phyloP scores from a whole-genome alignment of 92 coral and sea anemone genomes.

The Plumapathes pennacea region DNA sequence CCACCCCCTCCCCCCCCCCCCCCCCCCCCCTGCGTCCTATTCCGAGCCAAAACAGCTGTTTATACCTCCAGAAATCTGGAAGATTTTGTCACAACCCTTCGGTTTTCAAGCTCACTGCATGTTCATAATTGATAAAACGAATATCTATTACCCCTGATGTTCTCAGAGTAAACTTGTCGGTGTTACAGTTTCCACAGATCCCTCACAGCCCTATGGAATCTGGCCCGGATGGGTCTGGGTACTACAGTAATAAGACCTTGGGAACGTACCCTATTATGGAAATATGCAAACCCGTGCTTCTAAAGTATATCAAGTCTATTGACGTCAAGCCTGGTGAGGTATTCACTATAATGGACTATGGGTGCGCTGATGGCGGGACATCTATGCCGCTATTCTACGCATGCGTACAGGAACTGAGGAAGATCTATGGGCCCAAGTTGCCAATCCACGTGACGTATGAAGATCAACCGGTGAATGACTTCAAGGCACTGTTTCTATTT shows the following conservation, averaged over 20 bases:
- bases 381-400: slow-evolving; percentile 73
- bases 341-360: slow-evolving; percentile 68
- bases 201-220: slow-evolving; percentile 51
- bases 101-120: too few relatives aligned
- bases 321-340: slow-evolving; percentile 12
- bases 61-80: too few relatives aligned
- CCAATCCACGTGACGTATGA: slow-evolving; percentile 72
- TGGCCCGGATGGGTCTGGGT: slow-evolving; percentile 72
- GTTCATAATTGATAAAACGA: too few relatives aligned
- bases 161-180: too few relatives aligned
- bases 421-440: slow-evolving; percentile 51
- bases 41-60: too few relatives aligned
- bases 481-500: slow-evolving; percentile 70
- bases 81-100: too few relatives aligned
- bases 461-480: slow-evolving; percentile 84
- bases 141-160: too few relatives aligned
- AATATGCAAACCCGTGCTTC: slow-evolving; percentile 47
- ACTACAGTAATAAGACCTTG: slow-evolving; percentile 69
- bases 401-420: slow-evolving; percentile 64
- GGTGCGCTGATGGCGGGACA: slow-evolving; percentile 79
- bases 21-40: too few relatives aligned
- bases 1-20: too few relatives aligned
- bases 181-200: slow-evolving; percentile 19
- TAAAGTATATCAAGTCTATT: slow-evolving; percentile 36
- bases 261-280: slow-evolving; percentile 72